Percentiles rank a stretch among this genome's conserved stretches.
These are phyloP conservation scores for Tiaroga cobitis DNA, from an alignment of 2,797 vertebrate species.

Conservation along the genomic window DNA sequence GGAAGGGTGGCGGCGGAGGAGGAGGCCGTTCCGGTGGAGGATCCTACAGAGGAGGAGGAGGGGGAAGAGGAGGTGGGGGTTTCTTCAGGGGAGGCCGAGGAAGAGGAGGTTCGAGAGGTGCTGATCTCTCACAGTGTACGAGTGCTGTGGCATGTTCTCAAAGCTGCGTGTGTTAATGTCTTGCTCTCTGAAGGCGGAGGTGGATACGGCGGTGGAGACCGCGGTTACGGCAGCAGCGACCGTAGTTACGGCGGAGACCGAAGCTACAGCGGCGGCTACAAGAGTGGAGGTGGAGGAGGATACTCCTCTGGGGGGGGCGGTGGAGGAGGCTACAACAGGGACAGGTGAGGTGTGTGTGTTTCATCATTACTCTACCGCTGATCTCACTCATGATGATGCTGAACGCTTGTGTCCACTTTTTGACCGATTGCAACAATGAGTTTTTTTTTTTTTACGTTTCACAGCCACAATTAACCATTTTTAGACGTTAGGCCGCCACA, in stretches of 20 bases:
- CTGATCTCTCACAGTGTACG: constrained; percentile 5
- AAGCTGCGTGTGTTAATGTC: neutral
- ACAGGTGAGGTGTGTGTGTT: constrained; percentile 55
- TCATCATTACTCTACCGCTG: too few species aligned
- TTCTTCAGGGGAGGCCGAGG: constrained; percentile 86
- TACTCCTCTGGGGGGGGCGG: constrained; percentile 59
- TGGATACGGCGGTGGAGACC: constrained; percentile 63
- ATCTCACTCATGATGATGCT: too few species aligned
- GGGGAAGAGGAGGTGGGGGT: constrained; percentile 70
- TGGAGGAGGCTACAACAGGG: constrained; percentile 64
- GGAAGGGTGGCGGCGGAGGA: constrained; percentile 84
- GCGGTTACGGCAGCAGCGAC: constrained; percentile 57
- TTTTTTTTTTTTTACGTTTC: too few species aligned
- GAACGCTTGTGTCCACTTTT: neutral
- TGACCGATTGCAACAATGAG: rapidly evolving
- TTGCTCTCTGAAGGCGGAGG: constrained; percentile 58
- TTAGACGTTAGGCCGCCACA: too few species aligned
- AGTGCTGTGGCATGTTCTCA: neutral
- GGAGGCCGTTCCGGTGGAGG: constrained; percentile 66
- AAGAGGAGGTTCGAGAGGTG: constrained; percentile 73
- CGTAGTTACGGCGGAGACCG: constrained; percentile 63
- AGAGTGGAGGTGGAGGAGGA: constrained; percentile 61
- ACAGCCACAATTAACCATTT: too few species aligned
- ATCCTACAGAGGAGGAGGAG: constrained; percentile 78
- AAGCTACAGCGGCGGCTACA: constrained; percentile 62